Evolutionary conservation across 2,113 vertebrate genomes (phyloP).

Genomic region (Uria lomvia): DNA sequence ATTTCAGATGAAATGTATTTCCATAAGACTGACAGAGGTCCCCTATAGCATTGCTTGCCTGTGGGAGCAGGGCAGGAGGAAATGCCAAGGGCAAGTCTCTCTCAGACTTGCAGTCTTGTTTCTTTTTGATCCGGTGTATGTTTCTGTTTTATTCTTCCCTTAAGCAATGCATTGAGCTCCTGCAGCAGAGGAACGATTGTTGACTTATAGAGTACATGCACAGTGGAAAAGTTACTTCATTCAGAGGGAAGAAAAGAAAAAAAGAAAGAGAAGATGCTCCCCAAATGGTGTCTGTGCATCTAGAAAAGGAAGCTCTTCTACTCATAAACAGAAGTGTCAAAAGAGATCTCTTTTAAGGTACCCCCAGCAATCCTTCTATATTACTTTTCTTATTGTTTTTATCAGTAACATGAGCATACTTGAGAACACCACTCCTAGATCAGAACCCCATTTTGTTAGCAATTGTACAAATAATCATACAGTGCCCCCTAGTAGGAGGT

Average conservation of each 20-base stretch:
- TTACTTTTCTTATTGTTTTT: background rate
- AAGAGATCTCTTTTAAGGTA: background rate
- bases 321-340: background rate
- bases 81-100: slow-evolving; percentile 56
- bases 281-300: background rate
- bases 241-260: background rate
- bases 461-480: background rate
- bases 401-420: background rate
- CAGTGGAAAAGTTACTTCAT: slow-evolving; percentile 30
- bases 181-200: slow-evolving; percentile 13
- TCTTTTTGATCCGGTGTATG: slow-evolving; percentile 18
- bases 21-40: slow-evolving; percentile 20
- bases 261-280: background rate
- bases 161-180: slow-evolving; percentile 33
- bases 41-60: slow-evolving; percentile 1
- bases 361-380: background rate
- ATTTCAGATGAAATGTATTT: slow-evolving; percentile 48
- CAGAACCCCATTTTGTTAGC: background rate
- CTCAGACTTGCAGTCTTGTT: slow-evolving; percentile 14
- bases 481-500: background rate
- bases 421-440: background rate
- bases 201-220: background rate
- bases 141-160: slow-evolving; percentile 19
- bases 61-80: slow-evolving; percentile 24
- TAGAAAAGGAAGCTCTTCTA: background rate